Percentiles rank a stretch among this genome's conserved stretches.
phyloP scores from a whole-genome alignment of 2,888 invertebrate species.

The Frankliniella intonsa region DNA sequence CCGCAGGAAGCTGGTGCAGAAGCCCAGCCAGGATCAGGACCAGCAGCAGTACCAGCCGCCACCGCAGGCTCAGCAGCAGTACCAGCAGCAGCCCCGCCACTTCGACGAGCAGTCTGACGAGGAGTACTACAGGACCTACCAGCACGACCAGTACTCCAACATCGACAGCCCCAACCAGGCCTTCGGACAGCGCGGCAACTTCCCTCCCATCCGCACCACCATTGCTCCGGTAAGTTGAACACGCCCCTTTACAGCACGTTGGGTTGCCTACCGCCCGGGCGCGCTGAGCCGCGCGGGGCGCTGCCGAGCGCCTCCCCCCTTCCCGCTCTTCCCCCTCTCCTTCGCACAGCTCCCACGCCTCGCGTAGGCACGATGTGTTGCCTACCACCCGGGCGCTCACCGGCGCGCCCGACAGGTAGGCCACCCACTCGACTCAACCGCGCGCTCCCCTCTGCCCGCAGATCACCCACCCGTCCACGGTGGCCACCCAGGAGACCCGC shows the following conservation, averaged over 20 bases:
- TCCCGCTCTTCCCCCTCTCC: background rate
- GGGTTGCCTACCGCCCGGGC: background rate
- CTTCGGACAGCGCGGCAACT: constrained; percentile 8
- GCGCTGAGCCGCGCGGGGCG: background rate
- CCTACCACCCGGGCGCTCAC: no score
- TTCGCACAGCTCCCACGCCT: no score
- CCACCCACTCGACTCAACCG: no score
- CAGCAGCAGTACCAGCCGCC: background rate
- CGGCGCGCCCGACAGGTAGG: no score
- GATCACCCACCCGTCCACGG: background rate
- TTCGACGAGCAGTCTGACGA: background rate
- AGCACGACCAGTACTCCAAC: constrained; percentile 7
- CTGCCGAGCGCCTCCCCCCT: background rate
- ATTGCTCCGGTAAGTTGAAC: background rate
- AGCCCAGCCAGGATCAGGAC: background rate
- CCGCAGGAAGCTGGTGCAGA: constrained; percentile 15
- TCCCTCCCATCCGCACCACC: constrained; percentile 16
- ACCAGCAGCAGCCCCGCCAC: background rate
- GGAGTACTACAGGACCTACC: constrained; percentile 11
- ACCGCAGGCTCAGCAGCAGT: background rate
- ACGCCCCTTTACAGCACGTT: background rate
- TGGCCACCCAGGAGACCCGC: background rate
- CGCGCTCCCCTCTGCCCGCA: background rate
- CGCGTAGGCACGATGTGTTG: no score
- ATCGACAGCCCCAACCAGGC: constrained; percentile 20